Evolutionary conservation across 2,113 vertebrate genomes (phyloP), one percentile per base, ranked within the genome.

Genomic region (Oncorhynchus keta): DNA sequence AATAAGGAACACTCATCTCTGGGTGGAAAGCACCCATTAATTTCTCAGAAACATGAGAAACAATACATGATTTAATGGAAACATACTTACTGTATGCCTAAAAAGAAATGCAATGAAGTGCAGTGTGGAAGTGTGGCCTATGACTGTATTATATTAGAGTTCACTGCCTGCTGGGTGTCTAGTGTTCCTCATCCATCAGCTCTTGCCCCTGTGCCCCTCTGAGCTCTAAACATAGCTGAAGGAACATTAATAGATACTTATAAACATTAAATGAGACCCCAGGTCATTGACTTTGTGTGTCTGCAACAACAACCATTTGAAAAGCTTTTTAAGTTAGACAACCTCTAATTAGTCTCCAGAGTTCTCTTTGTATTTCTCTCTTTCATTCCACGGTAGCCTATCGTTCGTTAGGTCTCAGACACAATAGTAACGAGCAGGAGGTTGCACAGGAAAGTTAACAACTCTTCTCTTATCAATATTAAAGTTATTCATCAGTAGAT

Each of bases 101-200:
- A 81, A 66, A 95, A 94, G 84, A 86, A 94, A 94, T 93, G 91
- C 87, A 92, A 93, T 94, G 92, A 95, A 93, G 91, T 92, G 94
- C 86, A 90, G 78, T 57, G 70, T 90, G 92, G 81, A 92, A 93
- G 91, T 91, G 86, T 61, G 74, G 73, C 77, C 81, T 80, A 82
- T 76, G 79, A 85, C 81, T 87, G 80, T 79, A 82, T 91, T 82
- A 83, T 90, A 89, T 89, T 86, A 84, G 81, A 86, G 78, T 86
- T 79, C 94, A 92, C 82, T 88, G 89, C 95, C 94, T 94, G 94
- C 94, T 94, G 93, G 85, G 93, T 86, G 84, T 93, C 90, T 92
- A 91, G 93, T 94, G 91, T 88, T 92, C 88, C 90, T 92, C 94
- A 95, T 96, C 95, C 94, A 95, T 96, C 93, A 95, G 92, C 86